Percentiles rank a stretch among this genome's conserved stretches.
Evolutionary conservation across 2,888 invertebrate genomes (phyloP).

Genomic region (Harpagoxenus sublaevis): DNA sequence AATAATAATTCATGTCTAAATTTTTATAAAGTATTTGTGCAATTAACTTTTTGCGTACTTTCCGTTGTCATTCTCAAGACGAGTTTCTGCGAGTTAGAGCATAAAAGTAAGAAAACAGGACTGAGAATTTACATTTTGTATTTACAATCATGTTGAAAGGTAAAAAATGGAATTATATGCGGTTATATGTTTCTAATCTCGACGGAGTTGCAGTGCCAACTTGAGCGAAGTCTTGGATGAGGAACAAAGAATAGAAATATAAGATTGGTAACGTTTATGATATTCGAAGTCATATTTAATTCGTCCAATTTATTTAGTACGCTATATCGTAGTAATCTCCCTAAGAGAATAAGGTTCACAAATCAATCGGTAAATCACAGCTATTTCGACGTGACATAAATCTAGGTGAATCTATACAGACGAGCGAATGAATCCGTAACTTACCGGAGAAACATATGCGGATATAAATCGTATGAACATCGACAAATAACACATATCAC

Average conservation of each 20-base stretch:
- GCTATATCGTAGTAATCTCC: constrained; percentile 48
- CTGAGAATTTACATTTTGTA: background rate
- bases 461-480: constrained; percentile 19
- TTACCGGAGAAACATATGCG: constrained; percentile 13
- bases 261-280: constrained; percentile 14
- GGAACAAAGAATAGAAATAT: constrained; percentile 21
- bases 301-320: constrained; percentile 53
- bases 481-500: constrained; percentile 38
- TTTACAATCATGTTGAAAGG: background rate
- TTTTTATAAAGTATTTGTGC: background rate
- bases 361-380: constrained; percentile 52
- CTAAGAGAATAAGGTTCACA: constrained; percentile 47
- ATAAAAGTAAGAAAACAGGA: background rate
- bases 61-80: background rate
- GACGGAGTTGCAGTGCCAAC: background rate
- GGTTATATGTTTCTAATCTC: background rate
- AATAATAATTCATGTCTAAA: background rate
- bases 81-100: background rate
- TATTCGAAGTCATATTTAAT: constrained; percentile 45
- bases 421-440: constrained; percentile 39
- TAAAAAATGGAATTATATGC: background rate
- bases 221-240: constrained; percentile 7
- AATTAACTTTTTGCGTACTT: background rate
- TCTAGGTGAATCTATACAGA: constrained; percentile 42
- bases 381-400: constrained; percentile 55